Conservation (phyloP, 1,140 invertebrate species). For the Himalopsyche phryganea region DNA sequence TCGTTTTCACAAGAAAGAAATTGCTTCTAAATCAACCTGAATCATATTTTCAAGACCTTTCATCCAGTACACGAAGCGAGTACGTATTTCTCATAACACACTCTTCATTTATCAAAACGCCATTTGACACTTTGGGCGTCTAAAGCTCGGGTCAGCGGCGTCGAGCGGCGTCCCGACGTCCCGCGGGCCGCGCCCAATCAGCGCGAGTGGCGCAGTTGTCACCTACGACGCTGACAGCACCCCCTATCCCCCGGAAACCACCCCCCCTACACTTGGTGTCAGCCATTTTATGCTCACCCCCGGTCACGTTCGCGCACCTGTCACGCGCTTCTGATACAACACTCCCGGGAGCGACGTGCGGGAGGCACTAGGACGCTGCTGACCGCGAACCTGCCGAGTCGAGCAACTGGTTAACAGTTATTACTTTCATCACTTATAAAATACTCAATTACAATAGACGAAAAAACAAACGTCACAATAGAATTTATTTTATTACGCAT, state of each 20-base stretch:
- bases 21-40: no score
- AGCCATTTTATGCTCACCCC: neutral
- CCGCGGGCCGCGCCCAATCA: conserved; percentile 29
- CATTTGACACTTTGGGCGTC: conserved; percentile 9
- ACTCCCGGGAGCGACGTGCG: neutral
- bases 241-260: conserved; percentile 1
- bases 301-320: neutral
- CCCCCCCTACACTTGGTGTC: neutral
- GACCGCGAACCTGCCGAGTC: neutral
- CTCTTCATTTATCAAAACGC: conserved; percentile 14
- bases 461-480: no score
- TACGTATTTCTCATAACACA: no score
- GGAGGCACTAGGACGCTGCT: conserved; percentile 2
- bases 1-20: no score
- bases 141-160: neutral
- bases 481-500: no score
- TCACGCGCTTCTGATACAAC: neutral
- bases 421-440: no score
- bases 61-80: no score
- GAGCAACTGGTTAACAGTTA: no score
- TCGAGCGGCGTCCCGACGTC: neutral
- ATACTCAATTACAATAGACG: no score
- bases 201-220: conserved; percentile 34
- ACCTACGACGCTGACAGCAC: conserved; percentile 32
- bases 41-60: no score